Evolutionary conservation across 2,113 vertebrate species (phyloP).

Genomic region (Rhadina sibilatrix): DNA sequence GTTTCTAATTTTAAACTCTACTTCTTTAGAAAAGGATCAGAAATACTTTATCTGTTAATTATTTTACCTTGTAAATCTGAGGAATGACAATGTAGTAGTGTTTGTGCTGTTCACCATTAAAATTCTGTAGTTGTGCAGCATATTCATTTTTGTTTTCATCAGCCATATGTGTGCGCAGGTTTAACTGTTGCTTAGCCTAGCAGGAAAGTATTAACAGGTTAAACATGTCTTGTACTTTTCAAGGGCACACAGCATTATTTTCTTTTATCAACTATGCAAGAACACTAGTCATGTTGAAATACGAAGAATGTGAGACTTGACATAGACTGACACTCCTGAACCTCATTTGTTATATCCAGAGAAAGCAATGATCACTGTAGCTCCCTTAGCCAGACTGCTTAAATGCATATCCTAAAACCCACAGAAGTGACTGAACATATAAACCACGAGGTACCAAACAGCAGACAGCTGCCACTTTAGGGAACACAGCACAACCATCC

Average conservation of each 20-base stretch:
- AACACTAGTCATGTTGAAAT: not conserved
- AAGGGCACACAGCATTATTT: not conserved
- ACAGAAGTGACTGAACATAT: accelerated
- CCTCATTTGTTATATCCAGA: not conserved
- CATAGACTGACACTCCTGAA: not conserved
- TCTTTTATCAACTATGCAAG: not conserved
- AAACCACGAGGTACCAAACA: not conserved
- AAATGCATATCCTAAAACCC: not conserved
- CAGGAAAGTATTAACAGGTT: not conserved
- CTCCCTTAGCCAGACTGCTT: not conserved
- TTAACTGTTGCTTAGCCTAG: constrained; percentile 93
- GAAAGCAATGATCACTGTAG: not conserved
- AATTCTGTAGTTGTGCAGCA: constrained; percentile 94
- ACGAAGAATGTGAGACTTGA: not conserved
- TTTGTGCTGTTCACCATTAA: constrained; percentile 95
- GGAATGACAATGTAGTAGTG: constrained; percentile 95
- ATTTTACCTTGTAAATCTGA: constrained; percentile 93
- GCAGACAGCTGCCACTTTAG: not conserved
- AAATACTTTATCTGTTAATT: not conserved
- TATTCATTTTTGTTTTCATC: constrained; percentile 99
- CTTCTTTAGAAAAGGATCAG: not conserved
- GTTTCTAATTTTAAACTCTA: not conserved
- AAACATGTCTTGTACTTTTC: not conserved
- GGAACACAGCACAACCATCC: not conserved
- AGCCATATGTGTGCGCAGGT: constrained; percentile 91